A percentile compares a stretch with the other conserved stretches of the same genome.
These are phyloP conservation scores for Ophion ellenae DNA, from an alignment of 2,888 invertebrate species.

Conservation along the genomic window DNA sequence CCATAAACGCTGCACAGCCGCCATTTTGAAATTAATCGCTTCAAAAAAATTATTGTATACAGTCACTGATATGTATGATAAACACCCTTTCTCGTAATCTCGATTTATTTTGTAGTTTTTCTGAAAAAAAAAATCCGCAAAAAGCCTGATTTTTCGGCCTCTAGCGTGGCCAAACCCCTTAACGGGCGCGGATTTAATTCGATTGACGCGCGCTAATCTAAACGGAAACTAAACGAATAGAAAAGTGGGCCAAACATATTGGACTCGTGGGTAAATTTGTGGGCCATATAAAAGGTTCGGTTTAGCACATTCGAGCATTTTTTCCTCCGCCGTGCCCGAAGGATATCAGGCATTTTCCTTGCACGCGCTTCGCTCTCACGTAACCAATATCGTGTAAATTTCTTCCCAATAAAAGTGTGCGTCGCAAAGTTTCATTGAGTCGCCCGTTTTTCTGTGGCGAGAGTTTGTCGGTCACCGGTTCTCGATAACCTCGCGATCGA, in stretches of 20 bases:
- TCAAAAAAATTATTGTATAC: no score
- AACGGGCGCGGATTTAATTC: neutral
- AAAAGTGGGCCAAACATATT: neutral
- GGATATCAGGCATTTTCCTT: slow-evolving; percentile 2
- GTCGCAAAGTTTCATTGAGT: neutral
- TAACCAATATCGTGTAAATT: slow-evolving; percentile 5
- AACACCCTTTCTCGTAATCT: no score
- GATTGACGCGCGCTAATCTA: slow-evolving; percentile 31
- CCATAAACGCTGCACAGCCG: no score
- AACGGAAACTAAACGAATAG: neutral
- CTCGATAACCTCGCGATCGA: slow-evolving; percentile 9
- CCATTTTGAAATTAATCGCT: no score
- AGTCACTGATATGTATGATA: no score
- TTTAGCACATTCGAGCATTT: slow-evolving; percentile 7
- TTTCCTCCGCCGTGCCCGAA: neutral
- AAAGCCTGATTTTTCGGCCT: neutral
- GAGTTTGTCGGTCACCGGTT: neutral
- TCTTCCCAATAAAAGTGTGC: neutral
- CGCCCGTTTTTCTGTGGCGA: slow-evolving; percentile 14
- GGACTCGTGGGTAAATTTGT: slow-evolving; percentile 1
- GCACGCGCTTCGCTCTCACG: neutral
- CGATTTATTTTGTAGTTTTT: no score
- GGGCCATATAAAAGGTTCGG: neutral
- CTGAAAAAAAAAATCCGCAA: no score
- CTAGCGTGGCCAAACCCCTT: no score